Conservation (phyloP, 2,797 vertebrate species). For the Sitta carolinensis region DNA sequence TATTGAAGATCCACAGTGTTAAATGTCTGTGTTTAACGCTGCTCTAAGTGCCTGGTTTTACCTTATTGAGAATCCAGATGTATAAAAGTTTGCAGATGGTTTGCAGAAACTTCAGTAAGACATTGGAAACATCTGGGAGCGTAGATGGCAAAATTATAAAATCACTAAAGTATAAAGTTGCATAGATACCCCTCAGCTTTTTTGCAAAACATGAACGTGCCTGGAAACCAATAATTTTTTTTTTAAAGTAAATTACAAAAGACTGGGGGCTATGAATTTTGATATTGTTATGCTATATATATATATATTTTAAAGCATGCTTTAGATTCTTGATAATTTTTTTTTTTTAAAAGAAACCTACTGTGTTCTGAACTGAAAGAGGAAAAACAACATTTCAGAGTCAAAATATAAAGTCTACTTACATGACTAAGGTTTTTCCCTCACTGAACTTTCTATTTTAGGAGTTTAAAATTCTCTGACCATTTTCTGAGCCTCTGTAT, state of each 20-base stretch:
- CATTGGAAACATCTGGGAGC: not conserved
- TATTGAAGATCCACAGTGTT: not conserved
- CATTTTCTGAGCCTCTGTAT: not conserved
- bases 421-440: not conserved
- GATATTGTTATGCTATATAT: not conserved
- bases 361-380: not conserved
- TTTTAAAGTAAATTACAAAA: not conserved
- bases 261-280: not conserved
- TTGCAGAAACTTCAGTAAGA: slow-evolving; percentile 36
- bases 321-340: not conserved
- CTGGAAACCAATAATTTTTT: not conserved
- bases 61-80: not conserved
- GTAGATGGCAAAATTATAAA: not conserved
- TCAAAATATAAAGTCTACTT: not conserved
- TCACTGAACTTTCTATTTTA: not conserved
- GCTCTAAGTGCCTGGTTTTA: not conserved
- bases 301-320: not conserved
- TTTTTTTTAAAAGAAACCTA: not conserved
- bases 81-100: slow-evolving; percentile 40
- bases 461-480: not conserved
- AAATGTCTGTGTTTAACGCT: not conserved
- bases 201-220: not conserved
- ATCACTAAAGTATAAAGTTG: not conserved
- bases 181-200: not conserved
- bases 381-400: not conserved